These are phyloP conservation scores for Pyxicephalus adspersus DNA, from an alignment of 2,113 vertebrate species.

Conservation along the genomic window DNA sequence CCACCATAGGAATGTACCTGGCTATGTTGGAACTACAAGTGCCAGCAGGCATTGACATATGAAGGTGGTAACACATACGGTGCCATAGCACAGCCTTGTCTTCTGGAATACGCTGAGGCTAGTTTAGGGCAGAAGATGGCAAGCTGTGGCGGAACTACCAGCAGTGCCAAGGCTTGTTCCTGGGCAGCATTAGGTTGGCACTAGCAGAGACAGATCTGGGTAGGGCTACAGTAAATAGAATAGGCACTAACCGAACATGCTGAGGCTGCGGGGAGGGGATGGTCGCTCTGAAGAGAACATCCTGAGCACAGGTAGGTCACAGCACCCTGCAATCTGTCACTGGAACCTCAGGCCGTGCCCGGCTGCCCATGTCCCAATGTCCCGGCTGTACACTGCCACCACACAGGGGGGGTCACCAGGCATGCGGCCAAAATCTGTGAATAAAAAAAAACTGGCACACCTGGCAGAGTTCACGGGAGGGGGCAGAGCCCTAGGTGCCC, in stretches of 20 bases:
- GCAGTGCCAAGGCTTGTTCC: background rate
- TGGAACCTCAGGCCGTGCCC: background rate
- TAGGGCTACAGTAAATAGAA: background rate
- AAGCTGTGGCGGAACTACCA: background rate
- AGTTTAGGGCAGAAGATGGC: no score
- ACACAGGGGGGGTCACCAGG: background rate
- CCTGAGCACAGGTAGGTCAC: constrained; percentile 12
- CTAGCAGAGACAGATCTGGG: no score
- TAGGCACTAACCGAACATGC: constrained; percentile 49
- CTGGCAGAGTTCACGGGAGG: background rate
- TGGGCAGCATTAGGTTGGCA: no score
- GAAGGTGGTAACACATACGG: no score
- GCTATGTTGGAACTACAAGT: background rate
- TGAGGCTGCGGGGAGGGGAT: constrained; percentile 21
- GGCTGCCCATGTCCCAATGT: background rate
- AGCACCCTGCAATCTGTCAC: background rate
- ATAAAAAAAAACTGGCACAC: background rate
- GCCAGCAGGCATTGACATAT: no score
- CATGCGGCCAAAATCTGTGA: background rate
- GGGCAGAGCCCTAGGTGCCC: background rate
- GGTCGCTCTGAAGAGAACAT: constrained; percentile 37
- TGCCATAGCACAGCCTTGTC: no score
- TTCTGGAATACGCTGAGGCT: no score
- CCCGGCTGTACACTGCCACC: background rate
- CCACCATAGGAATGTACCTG: background rate